Conservation (phyloP, 2,113 vertebrate species). For the Rostratula benghalensis region DNA sequence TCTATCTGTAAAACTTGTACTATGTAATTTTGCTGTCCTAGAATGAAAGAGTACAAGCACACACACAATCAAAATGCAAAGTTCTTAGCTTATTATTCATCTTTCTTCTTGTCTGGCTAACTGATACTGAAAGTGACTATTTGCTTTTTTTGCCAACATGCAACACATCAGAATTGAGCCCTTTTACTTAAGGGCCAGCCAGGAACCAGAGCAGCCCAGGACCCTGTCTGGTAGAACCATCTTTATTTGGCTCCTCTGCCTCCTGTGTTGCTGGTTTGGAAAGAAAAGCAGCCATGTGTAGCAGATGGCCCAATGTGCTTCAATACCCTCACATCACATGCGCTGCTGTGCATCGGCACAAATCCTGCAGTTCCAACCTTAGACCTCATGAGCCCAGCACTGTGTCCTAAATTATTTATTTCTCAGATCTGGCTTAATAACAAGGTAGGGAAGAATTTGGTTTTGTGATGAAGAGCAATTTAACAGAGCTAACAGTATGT, state of each 20-base stretch:
- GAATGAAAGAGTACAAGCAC: rapidly evolving
- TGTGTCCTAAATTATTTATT: background rate
- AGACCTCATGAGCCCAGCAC: background rate
- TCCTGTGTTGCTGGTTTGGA: background rate
- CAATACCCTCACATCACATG: rapidly evolving
- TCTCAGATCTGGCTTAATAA: background rate
- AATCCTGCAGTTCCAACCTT: background rate
- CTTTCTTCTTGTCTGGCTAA: background rate
- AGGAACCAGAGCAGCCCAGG: background rate
- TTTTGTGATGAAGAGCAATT: background rate
- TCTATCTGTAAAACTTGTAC: background rate
- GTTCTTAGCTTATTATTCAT: background rate
- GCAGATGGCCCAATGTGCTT: background rate
- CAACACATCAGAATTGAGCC: background rate
- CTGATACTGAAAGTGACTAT: background rate
- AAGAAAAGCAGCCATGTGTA: background rate
- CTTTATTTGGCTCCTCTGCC: background rate
- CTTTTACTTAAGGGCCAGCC: background rate
- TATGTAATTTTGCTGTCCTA: background rate
- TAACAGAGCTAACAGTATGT: background rate
- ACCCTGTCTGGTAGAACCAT: background rate
- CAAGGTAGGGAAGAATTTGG: background rate
- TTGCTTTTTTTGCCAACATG: background rate
- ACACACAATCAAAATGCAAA: rapidly evolving
- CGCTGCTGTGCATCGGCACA: background rate